These are phyloP conservation scores for Sceliomorpha sp. DNA, from an alignment of 2,888 invertebrate species.

Conservation along the genomic window DNA sequence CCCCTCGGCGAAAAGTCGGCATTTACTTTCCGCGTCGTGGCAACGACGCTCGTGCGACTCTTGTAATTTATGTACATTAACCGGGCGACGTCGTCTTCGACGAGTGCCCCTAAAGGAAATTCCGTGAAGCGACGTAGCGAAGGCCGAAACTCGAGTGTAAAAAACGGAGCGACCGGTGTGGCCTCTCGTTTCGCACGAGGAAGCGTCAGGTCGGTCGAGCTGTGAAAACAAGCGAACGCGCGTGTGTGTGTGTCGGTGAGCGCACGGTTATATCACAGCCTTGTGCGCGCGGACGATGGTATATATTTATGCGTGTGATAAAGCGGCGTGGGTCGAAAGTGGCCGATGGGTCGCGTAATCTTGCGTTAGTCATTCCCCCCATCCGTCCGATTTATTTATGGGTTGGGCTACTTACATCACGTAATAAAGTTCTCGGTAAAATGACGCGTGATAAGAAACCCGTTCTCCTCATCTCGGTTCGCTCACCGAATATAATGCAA, in stretches of 20 bases:
- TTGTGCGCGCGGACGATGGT: slow-evolving; percentile 52
- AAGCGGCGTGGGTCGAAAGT: slow-evolving; percentile 73
- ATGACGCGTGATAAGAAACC: slow-evolving; percentile 73
- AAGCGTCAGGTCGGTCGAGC: slow-evolving; percentile 50
- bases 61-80: too few species aligned
- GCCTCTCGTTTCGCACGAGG: slow-evolving; percentile 11
- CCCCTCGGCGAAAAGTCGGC: too few species aligned
- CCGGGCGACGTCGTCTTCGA: too few species aligned
- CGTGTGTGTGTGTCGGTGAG: slow-evolving; percentile 24
- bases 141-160: too few species aligned
- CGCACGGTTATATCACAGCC: slow-evolving; percentile 29
- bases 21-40: too few species aligned
- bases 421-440: slow-evolving; percentile 74
- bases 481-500: slow-evolving; percentile 41
- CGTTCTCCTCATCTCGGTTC: slow-evolving; percentile 49
- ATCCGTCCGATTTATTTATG: slow-evolving; percentile 72
- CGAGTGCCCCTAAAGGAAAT: too few species aligned
- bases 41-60: too few species aligned
- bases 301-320: slow-evolving; percentile 61
- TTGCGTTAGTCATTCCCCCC: slow-evolving; percentile 71
- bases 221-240: slow-evolving; percentile 35
- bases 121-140: too few species aligned
- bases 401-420: slow-evolving; percentile 74
- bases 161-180: too few species aligned
- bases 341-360: slow-evolving; percentile 72